These are phyloP conservation scores for Pluvialis apricaria DNA, from an alignment of 2,113 vertebrate species.

Conservation along the genomic window DNA sequence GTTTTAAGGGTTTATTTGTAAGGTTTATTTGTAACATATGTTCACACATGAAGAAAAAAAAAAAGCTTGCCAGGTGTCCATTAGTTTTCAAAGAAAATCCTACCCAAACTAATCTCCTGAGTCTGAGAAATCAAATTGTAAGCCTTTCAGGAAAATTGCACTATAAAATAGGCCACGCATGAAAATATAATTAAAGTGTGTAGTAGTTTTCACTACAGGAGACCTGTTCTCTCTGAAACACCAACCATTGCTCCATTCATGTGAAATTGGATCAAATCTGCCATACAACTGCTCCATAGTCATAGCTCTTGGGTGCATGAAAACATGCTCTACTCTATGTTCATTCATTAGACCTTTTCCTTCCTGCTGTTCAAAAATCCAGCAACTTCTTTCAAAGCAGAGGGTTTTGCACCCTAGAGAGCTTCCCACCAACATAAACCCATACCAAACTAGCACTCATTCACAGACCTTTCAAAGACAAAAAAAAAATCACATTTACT, in stretches of 20 bases:
- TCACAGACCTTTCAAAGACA: constrained; percentile 6
- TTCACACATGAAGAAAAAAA: neutral
- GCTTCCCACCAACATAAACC: constrained; percentile 18
- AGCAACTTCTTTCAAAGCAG: constrained; percentile 22
- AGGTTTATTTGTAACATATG: neutral
- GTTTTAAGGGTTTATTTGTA: neutral
- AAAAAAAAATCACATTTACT: neutral
- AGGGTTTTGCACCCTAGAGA: constrained; percentile 2
- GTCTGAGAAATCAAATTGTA: constrained; percentile 25
- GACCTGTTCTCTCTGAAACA: neutral
- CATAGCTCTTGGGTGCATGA: constrained; percentile 16
- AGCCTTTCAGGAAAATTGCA: constrained; percentile 43
- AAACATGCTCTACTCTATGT: neutral
- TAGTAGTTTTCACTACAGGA: constrained; percentile 48
- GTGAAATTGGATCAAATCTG: constrained; percentile 44
- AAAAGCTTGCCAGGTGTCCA: neutral
- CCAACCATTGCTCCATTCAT: neutral
- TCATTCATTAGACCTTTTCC: constrained; percentile 6
- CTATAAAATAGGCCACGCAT: constrained; percentile 22
- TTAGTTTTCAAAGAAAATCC: constrained; percentile 5
- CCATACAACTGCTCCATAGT: neutral
- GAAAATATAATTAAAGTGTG: constrained; percentile 26
- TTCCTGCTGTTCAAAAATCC: constrained; percentile 28
- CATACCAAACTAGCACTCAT: neutral
- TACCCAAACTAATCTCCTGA: neutral